Percentiles rank a stretch among this genome's conserved stretches.
phyloP scores from a whole-genome alignment of 2,797 vertebrate species.

The Syngnathus rostellatus region DNA sequence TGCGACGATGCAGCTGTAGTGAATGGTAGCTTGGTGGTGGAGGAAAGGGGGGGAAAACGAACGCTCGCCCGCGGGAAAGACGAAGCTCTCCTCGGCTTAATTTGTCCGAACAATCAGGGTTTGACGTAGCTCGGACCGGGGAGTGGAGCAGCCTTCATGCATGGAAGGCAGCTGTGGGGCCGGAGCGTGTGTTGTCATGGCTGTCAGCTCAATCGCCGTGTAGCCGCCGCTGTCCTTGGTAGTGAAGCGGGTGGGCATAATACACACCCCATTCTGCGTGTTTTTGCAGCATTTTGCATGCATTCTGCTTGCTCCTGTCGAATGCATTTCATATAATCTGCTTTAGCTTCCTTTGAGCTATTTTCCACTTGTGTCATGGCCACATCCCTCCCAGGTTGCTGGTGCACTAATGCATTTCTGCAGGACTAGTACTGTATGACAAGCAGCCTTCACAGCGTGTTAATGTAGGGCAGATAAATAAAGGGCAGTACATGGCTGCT shows the following conservation, averaged over 20 bases:
- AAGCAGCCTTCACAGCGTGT: neutral
- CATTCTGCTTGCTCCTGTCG: neutral
- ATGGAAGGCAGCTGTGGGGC: constrained; percentile 27
- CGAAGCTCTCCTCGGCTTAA: neutral
- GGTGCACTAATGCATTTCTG: neutral
- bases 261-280: constrained; percentile 2
- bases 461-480: constrained; percentile 46
- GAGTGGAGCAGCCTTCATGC: constrained; percentile 25
- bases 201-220: constrained; percentile 45
- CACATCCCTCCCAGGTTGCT: neutral
- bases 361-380: neutral
- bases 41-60: neutral
- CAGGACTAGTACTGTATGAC: neutral
- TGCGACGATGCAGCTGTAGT: neutral
- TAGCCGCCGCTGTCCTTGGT: constrained; percentile 73
- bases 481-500: constrained; percentile 52
- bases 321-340: neutral
- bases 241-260: constrained; percentile 59
- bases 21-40: neutral
- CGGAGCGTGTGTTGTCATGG: constrained; percentile 54
- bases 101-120: constrained; percentile 12
- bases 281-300: constrained; percentile 8
- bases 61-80: neutral
- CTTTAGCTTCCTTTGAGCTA: neutral
- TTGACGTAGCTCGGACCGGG: too few relatives aligned